These are phyloP conservation scores for Lithobates pipiens DNA, from an alignment of 2,797 vertebrate genomes.

Conservation along the genomic window DNA sequence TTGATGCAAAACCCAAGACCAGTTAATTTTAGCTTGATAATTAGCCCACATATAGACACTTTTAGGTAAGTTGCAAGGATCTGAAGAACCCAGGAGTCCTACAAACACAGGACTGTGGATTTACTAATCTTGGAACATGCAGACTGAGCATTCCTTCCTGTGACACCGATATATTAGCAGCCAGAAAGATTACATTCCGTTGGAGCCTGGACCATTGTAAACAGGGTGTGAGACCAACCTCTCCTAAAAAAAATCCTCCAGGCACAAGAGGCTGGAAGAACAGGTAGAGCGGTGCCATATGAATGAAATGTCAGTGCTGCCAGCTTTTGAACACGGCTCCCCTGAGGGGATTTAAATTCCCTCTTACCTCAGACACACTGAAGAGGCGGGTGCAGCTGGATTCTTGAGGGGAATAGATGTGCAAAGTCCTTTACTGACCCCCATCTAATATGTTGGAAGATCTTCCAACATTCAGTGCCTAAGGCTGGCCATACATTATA, in stretches of 20 bases:
- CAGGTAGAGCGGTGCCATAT: constrained; percentile 51
- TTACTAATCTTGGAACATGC: constrained; percentile 22
- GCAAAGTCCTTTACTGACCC: constrained; percentile 22
- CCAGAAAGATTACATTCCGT: constrained; percentile 55
- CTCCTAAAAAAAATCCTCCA: constrained; percentile 57
- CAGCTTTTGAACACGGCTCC: constrained; percentile 37
- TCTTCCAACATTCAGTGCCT: background rate
- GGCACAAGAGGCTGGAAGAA: constrained; percentile 58
- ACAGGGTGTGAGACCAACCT: constrained; percentile 44
- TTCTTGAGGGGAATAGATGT: background rate
- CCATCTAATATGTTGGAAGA: background rate
- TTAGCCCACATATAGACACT: too few relatives aligned
- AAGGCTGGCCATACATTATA: too few relatives aligned
- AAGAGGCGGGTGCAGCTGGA: constrained; percentile 19
- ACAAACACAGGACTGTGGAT: constrained; percentile 12
- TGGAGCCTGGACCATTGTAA: constrained; percentile 48
- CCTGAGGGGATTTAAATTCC: constrained; percentile 45
- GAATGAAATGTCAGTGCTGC: constrained; percentile 43
- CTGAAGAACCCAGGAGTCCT: background rate
- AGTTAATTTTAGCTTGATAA: too few relatives aligned
- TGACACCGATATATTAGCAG: constrained; percentile 48
- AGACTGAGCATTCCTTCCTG: constrained; percentile 42
- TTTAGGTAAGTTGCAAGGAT: background rate
- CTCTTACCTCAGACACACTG: constrained; percentile 12
- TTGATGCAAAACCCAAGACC: too few relatives aligned